Conservation (phyloP, 2,113 vertebrate genomes). For the Plectropomus leopardus region DNA sequence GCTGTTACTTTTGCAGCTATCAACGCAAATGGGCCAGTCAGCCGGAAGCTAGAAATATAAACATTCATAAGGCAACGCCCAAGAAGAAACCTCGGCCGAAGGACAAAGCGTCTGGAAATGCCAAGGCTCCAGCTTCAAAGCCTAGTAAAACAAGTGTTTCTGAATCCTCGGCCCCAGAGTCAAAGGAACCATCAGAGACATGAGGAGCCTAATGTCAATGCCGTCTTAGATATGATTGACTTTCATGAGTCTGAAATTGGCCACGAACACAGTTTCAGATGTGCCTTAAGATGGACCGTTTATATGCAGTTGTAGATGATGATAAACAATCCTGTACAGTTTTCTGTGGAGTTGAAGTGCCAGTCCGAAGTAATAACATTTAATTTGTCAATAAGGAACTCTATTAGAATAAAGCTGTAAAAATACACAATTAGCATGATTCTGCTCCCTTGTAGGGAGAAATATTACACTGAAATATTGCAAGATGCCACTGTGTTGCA, state of each 20-base stretch:
- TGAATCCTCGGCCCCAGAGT: conserved; percentile 13
- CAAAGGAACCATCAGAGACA: neutral
- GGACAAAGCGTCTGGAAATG: neutral
- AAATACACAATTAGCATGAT: too few relatives aligned
- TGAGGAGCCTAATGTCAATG: neutral
- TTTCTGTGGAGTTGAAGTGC: neutral
- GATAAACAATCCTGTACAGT: neutral
- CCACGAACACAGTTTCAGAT: neutral
- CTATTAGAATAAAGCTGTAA: neutral
- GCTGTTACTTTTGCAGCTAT: conserved; percentile 51
- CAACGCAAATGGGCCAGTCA: conserved; percentile 45
- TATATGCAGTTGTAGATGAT: neutral
- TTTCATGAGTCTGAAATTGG: neutral
- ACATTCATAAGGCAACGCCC: neutral
- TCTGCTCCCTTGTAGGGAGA: neutral
- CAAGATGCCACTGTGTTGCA: neutral
- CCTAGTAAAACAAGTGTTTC: neutral
- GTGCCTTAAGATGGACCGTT: neutral
- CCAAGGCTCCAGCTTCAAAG: conserved; percentile 1
- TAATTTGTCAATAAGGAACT: neutral
- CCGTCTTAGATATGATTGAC: neutral
- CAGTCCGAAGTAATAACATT: neutral
- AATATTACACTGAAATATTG: neutral
- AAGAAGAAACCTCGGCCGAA: conserved; percentile 10
- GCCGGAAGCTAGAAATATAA: conserved; percentile 2